Percentiles rank a stretch among this genome's conserved stretches.
Conservation (phyloP, 2,113 vertebrate species). For the Takifugu flavidus region DNA sequence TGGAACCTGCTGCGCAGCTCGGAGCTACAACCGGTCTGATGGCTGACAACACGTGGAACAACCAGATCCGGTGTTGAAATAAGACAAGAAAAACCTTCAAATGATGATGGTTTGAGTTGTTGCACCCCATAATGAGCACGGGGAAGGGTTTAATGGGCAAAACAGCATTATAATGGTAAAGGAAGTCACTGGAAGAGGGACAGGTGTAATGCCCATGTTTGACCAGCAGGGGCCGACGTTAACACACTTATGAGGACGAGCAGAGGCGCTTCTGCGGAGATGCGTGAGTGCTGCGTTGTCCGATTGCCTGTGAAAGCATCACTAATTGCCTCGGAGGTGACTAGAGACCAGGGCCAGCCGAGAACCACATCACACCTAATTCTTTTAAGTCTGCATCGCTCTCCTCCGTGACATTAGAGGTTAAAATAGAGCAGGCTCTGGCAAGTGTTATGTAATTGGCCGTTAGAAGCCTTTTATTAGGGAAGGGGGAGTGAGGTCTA, state of each 20-base stretch:
- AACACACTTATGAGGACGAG: neutral
- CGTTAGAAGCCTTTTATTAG: constrained; percentile 50
- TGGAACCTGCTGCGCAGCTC: constrained; percentile 9
- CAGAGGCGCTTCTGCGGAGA: neutral
- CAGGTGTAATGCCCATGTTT: constrained; percentile 23
- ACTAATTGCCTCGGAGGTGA: neutral
- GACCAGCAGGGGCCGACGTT: constrained; percentile 50
- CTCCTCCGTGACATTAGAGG: constrained; percentile 34
- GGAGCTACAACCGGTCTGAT: neutral
- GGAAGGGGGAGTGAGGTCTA: constrained; percentile 36
- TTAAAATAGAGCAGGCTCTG: constrained; percentile 15
- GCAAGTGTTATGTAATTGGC: constrained; percentile 48
- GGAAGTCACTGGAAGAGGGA: neutral
- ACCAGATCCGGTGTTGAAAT: no score
- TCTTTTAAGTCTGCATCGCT: neutral
- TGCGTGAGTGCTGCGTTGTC: no score
- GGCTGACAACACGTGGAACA: neutral
- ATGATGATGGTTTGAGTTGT: no score
- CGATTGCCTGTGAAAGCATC: neutral
- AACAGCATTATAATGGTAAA: no score
- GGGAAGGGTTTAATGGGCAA: no score
- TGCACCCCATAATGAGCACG: no score
- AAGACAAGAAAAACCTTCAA: no score
- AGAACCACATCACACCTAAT: constrained; percentile 3
- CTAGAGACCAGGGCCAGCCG: neutral